These are phyloP conservation scores for Eurystomus gularis DNA, from an alignment of 2,113 vertebrate genomes.

Conservation along the genomic window DNA sequence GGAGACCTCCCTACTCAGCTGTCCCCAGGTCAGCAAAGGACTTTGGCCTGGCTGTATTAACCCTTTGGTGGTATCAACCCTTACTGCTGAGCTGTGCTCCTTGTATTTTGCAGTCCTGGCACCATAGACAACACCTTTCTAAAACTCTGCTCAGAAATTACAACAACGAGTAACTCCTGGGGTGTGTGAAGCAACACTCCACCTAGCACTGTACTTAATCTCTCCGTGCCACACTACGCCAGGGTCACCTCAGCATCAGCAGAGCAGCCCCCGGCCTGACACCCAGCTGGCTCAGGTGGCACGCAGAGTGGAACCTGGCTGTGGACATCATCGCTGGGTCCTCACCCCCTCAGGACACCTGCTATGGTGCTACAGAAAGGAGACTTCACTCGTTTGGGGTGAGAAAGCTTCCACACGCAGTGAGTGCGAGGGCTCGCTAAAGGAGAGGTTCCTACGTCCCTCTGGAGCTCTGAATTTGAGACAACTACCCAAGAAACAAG, in stretches of 20 bases:
- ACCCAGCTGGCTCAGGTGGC: neutral
- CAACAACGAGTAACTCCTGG: neutral
- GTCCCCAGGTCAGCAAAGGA: neutral
- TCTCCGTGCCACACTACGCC: neutral
- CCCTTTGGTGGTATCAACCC: neutral
- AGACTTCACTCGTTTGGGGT: neutral
- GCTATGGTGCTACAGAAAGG: neutral
- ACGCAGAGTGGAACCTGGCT: neutral
- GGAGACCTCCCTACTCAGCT: neutral
- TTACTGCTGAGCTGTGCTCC: neutral
- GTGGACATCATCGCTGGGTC: neutral
- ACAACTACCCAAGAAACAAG: neutral
- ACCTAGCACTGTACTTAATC: neutral
- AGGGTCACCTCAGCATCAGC: neutral
- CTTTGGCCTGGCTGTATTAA: neutral
- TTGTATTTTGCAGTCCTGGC: neutral
- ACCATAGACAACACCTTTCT: neutral
- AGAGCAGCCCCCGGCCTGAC: neutral
- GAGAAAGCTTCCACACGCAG: neutral
- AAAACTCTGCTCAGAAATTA: neutral
- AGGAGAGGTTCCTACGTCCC: neutral
- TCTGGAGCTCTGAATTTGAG: neutral
- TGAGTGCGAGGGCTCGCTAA: accelerated
- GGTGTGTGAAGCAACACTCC: neutral
- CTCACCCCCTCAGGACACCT: neutral